Evolutionary conservation across 1,140 invertebrate species (phyloP).

Genomic region (Mactra quadrangularis): DNA sequence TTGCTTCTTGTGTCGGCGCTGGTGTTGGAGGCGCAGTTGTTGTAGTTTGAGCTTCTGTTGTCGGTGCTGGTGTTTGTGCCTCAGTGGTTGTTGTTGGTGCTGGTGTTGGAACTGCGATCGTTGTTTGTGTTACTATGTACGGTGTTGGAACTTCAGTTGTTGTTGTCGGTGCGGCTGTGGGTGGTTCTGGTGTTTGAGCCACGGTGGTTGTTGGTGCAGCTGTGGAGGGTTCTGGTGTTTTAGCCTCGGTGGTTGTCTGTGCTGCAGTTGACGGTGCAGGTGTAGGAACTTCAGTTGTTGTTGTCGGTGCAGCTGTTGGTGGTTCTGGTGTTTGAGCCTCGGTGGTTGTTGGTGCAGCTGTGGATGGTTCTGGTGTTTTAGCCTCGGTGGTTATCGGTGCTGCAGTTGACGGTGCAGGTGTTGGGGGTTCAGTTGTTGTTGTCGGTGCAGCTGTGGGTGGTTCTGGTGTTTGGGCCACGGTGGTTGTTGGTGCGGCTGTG

Average conservation of each 20-base stretch:
- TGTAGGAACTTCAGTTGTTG: not conserved
- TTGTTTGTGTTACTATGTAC: not conserved
- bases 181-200: not conserved
- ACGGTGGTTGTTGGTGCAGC: not conserved
- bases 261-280: not conserved
- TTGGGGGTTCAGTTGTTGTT: conserved; percentile 11
- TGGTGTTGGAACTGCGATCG: not conserved
- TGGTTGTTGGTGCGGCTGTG: not conserved
- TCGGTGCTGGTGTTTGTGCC: not conserved
- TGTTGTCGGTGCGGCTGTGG: conserved; percentile 3
- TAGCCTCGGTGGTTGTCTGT: not conserved
- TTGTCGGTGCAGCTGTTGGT: conserved; percentile 13
- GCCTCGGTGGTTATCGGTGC: not conserved
- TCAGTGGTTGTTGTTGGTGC: not conserved
- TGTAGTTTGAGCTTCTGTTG: not conserved
- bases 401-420: not conserved
- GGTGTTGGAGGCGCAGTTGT: not conserved
- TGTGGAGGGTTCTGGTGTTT: not conserved
- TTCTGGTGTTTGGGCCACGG: not conserved
- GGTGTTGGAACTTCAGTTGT: not conserved
- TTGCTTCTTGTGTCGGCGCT: not conserved
- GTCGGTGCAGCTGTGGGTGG: not conserved
- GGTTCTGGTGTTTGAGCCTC: not conserved
- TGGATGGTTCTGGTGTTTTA: not conserved
- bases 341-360: conserved; percentile 5